Evolutionary conservation across 2,888 invertebrate species (phyloP), one percentile per base, ranked within the genome.

Genomic region (Ferrisia virgata): DNA sequence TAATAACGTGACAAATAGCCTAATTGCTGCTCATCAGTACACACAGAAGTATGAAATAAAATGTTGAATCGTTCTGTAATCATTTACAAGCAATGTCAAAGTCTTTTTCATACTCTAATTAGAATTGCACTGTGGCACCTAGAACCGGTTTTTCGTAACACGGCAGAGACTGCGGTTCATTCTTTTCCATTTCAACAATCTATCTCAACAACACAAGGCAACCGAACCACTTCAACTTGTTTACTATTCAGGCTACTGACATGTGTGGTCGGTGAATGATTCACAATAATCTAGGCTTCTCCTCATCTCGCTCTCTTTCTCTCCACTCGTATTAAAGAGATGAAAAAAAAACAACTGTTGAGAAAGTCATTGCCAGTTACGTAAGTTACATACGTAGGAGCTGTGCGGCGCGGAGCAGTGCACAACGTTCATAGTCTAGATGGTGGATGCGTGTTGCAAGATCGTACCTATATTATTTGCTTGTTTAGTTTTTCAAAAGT

Each of bases 361-460:
- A 69, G 82, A 82, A 82, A 82, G 82, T 82, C 82, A 82, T 82
- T 82, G 82, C 28, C 82, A 82, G 82, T 82, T 82, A 69, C 58
- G 64, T 40, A 40, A 43, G 18, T 64, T n/a, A n/a, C n/a, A n/a
- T n/a, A n/a, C n/a, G n/a, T n/a, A n/a, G n/a, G n/a, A n/a, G n/a
- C n/a, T n/a, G n/a, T n/a, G n/a, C n/a, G n/a, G n/a, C n/a, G 18
- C 8, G 31, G 11, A 22, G 22, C 69, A 64, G 64, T 25, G n/a
- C 13, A 2, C 6, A 2, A n/a, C 11, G 13, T 22, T 28, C 64
- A 18, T 22, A 3, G 31, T 25, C 28, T n/a, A 64, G 28, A 18
- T n/a, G 53, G 53, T 18, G 2, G 13, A 40, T n/a, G 36, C 36
- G 13, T 43, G 13, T 58, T 28, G 28, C 13, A 64, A 3, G 28